phyloP scores from a whole-genome alignment of 2,888 invertebrate genomes.

The Zelleria hepariella region DNA sequence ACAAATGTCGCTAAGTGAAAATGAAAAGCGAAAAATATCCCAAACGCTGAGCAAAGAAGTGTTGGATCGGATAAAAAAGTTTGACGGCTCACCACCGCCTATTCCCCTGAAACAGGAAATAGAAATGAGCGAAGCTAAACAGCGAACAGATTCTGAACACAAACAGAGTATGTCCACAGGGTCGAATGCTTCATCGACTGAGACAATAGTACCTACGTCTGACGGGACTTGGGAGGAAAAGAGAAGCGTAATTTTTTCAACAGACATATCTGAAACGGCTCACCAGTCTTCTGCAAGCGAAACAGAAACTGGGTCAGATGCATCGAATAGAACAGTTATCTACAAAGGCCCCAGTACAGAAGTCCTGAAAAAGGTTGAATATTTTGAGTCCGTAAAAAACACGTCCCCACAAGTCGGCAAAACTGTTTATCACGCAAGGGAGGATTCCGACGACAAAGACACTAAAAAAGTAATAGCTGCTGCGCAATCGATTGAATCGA shows the following conservation, averaged over 20 bases:
- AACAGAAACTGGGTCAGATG: constrained; percentile 81
- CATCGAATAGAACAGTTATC: constrained; percentile 79
- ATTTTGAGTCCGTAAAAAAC: constrained; percentile 80
- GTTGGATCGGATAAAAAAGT: constrained; percentile 73
- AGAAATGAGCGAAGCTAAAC: constrained; percentile 71
- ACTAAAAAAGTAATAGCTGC: constrained; percentile 20
- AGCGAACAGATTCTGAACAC: neutral
- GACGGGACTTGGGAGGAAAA: constrained; percentile 14
- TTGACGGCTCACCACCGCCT: constrained; percentile 30
- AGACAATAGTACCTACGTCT: neutral
- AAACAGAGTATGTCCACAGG: constrained; percentile 1
- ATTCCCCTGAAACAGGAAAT: constrained; percentile 66
- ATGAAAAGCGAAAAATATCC: constrained; percentile 80
- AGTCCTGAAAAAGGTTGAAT: constrained; percentile 82
- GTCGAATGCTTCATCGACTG: neutral
- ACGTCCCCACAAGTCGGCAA: constrained; percentile 57
- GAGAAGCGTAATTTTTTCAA: constrained; percentile 29
- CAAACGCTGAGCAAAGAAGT: constrained; percentile 82
- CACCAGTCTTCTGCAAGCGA: constrained; percentile 73
- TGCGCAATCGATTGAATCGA: constrained; percentile 18
- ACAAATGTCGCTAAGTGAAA: constrained; percentile 72
- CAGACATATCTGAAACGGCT: constrained; percentile 38
- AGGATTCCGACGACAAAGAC: constrained; percentile 63
- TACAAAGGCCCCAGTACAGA: constrained; percentile 73
- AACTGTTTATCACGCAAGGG: constrained; percentile 66